Conservation (phyloP, 2,888 invertebrate species). For the Perithous albicinctus region DNA sequence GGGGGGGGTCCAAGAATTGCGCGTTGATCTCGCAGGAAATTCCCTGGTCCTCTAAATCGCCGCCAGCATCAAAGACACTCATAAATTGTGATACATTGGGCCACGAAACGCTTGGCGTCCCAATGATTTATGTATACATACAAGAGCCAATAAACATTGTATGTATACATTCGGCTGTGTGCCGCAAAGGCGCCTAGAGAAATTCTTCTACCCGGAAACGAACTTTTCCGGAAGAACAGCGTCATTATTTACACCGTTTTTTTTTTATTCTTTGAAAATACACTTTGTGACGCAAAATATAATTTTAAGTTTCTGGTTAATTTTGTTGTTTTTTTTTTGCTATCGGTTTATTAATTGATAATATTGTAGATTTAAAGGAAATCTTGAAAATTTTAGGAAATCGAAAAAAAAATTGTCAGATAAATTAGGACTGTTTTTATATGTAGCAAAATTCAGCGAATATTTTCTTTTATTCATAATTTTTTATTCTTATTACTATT, state of each 20-base stretch:
- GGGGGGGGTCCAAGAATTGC: neutral
- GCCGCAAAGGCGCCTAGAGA: neutral
- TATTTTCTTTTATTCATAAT: no score
- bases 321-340: no score
- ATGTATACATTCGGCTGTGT: neutral
- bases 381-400: no score
- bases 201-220: neutral
- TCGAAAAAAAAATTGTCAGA: no score
- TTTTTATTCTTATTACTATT: no score
- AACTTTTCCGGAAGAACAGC: neutral
- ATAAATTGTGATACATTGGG: neutral
- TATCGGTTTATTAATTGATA: no score
- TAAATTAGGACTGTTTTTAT: no score
- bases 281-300: neutral
- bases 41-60: neutral
- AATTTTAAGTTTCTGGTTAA: no score
- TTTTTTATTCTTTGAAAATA: neutral
- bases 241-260: neutral
- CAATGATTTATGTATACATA: neutral
- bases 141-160: neutral
- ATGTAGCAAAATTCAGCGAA: no score
- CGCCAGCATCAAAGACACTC: neutral
- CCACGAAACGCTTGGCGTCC: neutral
- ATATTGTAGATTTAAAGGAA: no score
- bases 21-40: neutral